Base-by-base conservation (phyloP, 2,888 invertebrate genomes). In the Cantharis nigra region DNA sequence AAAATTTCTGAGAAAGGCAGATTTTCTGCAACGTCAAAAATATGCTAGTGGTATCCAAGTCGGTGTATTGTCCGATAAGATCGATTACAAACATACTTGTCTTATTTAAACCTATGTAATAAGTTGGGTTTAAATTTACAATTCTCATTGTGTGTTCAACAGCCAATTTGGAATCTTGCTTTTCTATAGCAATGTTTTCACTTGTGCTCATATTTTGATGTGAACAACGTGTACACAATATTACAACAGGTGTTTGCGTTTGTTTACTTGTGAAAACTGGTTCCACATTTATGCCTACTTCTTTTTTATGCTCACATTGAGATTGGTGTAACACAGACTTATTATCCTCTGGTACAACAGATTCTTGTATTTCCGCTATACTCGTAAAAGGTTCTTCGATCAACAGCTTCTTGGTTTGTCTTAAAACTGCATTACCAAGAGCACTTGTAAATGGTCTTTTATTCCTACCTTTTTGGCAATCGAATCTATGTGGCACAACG, bases 401-500 rank as follows among this genome's bases (percentile, higher is more conserved):
- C 28, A 30, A 30, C 10, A 3, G 28, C 28, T 9, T 9, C 28
- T 11, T 11, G 3, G 28, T 10, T 30, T 11, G 28, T 3, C 10
- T 30, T 11, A 30, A 30, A 30, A 11, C 4, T 30, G 10, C 28
- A 30, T 11, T 30, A 10, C 28, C 10, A 30, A 3, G 28, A 30
- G 28, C 28, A 11, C 10, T 30, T 3, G 28, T 30, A 10, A 64
- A 49, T 23, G 75, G 26, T 77, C 71, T 78, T 77, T 80, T n/a
- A n/a, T n/a, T 81, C 70, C 79, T 76, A 33, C 80, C 80, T 13
- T 72, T 30, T 49, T 81, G 80, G 18, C 81, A 81, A 16, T 79
- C 77, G 77, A 82, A 82, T 73, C 78, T 80, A 20, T 82, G 82
- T n/a, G 82, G 81, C 16, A 80, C 78, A 30, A 79, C 79, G 63